Evolutionary conservation across 2,888 invertebrate species (phyloP).

Genomic region (Scaptomyza caliginosa): DNA sequence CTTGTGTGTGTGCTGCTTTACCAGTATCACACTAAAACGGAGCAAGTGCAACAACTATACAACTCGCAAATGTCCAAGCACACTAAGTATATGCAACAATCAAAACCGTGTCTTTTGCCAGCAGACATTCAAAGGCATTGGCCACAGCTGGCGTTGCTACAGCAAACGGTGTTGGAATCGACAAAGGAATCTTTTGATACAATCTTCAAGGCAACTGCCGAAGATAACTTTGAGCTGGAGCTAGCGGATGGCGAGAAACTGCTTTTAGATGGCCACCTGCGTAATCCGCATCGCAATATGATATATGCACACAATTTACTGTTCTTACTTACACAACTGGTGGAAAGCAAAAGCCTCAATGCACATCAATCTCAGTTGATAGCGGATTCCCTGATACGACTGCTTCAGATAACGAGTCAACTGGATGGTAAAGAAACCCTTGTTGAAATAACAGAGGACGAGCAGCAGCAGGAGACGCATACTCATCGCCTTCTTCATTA

Average conservation of each 20-base stretch:
- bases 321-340: constrained; percentile 70
- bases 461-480: constrained; percentile 44
- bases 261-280: constrained; percentile 55
- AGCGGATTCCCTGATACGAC: constrained; percentile 70
- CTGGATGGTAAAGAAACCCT: constrained; percentile 31
- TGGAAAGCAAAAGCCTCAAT: constrained; percentile 53
- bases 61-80: constrained; percentile 43
- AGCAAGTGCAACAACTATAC: constrained; percentile 67
- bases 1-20: constrained; percentile 81
- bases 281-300: constrained; percentile 76
- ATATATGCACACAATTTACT: constrained; percentile 80
- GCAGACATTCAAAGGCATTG: constrained; percentile 37
- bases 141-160: constrained; percentile 63
- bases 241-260: constrained; percentile 66
- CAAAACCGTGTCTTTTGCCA: constrained; percentile 18
- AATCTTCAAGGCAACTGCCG: constrained; percentile 11
- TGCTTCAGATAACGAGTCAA: constrained; percentile 57
- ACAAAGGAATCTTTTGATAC: constrained; percentile 61
- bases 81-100: constrained; percentile 62
- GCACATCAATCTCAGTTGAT: constrained; percentile 64
- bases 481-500: constrained; percentile 77
- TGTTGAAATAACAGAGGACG: constrained; percentile 8
- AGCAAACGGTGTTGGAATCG: constrained; percentile 54
- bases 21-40: constrained; percentile 80
- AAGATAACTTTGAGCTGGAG: constrained; percentile 50